phyloP scores from a whole-genome alignment of 92 coral and sea anemone species.

The Galaxea fascicularis region DNA sequence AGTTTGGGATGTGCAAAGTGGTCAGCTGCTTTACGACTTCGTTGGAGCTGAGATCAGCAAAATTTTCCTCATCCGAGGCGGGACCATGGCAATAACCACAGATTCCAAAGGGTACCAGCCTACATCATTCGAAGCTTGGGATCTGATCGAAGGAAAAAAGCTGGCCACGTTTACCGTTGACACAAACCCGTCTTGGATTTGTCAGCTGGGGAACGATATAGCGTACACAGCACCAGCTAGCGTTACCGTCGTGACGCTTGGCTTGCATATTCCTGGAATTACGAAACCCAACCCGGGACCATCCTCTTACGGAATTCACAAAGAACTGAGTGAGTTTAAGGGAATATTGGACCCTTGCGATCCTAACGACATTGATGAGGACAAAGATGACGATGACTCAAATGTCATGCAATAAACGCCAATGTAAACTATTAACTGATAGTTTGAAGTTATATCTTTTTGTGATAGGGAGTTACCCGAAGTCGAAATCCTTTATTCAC shows the following conservation, averaged over 20 bases:
- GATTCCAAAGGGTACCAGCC: slow-evolving; percentile 63
- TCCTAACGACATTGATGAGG: slow-evolving; percentile 72
- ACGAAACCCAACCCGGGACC: slow-evolving; percentile 19
- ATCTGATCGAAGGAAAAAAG: slow-evolving; percentile 65
- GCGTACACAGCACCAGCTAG: slow-evolving; percentile 74
- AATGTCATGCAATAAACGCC: not conserved
- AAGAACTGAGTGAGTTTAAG: slow-evolving; percentile 37
- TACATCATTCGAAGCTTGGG: slow-evolving; percentile 64
- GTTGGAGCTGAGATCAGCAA: slow-evolving; percentile 34
- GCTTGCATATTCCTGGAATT: slow-evolving; percentile 62
- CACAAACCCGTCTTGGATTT: slow-evolving; percentile 61
- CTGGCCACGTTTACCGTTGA: slow-evolving; percentile 74
- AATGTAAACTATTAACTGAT: not conserved
- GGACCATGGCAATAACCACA: slow-evolving; percentile 62
- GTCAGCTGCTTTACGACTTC: slow-evolving; percentile 59
- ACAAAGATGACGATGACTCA: slow-evolving; percentile 70
- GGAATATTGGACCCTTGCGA: slow-evolving; percentile 40
- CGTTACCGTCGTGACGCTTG: slow-evolving; percentile 58
- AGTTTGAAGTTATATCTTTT: no score
- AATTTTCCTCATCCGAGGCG: slow-evolving; percentile 60
- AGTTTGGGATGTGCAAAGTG: slow-evolving; percentile 68
- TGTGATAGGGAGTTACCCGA: no score
- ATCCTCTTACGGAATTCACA: slow-evolving; percentile 43
- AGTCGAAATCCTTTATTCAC: no score
- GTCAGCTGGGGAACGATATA: slow-evolving; percentile 69